These are phyloP conservation scores for Rhyacophila brunnea DNA, from an alignment of 1,140 invertebrate genomes.

Conservation along the genomic window DNA sequence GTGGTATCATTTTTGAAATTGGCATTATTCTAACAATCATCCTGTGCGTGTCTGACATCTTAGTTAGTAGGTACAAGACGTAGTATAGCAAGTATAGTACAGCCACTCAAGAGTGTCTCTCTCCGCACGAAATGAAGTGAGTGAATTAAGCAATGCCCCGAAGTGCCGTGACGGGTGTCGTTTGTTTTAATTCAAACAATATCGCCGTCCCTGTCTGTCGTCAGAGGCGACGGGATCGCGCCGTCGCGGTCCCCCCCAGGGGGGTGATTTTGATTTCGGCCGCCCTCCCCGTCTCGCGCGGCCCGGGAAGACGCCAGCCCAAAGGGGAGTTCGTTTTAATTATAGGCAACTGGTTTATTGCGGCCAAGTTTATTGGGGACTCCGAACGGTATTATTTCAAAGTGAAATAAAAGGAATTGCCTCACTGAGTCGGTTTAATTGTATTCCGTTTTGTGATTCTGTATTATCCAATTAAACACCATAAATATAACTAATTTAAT, in stretches of 20 bases:
- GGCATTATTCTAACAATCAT: too few species aligned
- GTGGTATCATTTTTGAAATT: too few species aligned
- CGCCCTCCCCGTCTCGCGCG: constrained; percentile 3
- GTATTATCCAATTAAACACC: too few species aligned
- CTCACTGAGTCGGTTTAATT: too few species aligned
- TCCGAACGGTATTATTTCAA: too few species aligned
- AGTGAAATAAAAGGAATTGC: too few species aligned
- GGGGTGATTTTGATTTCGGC: constrained; percentile 27
- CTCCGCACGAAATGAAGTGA: constrained; percentile 34
- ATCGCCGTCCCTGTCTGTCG: constrained; percentile 13
- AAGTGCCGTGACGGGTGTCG: constrained; percentile 34
- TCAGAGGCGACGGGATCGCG: neutral
- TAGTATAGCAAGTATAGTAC: too few species aligned
- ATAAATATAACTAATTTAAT: too few species aligned
- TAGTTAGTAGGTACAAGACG: too few species aligned
- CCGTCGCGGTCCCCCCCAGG: constrained; percentile 11
- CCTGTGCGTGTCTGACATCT: too few species aligned
- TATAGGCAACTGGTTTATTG: constrained; percentile 35
- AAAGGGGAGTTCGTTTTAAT: constrained; percentile 31
- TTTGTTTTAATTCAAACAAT: constrained; percentile 35
- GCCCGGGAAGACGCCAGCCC: neutral
- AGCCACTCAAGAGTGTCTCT: neutral
- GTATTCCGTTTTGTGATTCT: too few species aligned
- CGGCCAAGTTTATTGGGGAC: constrained; percentile 26
- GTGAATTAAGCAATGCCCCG: constrained; percentile 36